Percentiles rank a stretch among this genome's conserved stretches.
These are phyloP conservation scores for Dasyornis broadbenti DNA, from an alignment of 2,113 vertebrate species.

Conservation along the genomic window DNA sequence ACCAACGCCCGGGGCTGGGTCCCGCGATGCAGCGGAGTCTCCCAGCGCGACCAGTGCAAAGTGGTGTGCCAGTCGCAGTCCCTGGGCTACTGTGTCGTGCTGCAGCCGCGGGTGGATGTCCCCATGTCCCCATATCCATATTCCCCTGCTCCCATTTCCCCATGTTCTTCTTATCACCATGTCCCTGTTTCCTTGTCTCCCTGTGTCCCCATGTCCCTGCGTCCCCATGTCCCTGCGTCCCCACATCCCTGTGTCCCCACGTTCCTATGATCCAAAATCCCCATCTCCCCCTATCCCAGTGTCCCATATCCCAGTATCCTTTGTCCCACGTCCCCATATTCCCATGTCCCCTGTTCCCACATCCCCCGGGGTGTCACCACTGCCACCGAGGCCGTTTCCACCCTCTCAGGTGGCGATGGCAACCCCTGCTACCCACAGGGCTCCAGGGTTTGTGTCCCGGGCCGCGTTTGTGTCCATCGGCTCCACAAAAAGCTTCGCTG, in stretches of 20 bases:
- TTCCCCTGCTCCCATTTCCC: too few relatives aligned
- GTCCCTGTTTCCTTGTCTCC: too few relatives aligned
- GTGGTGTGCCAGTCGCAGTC: constrained; percentile 69
- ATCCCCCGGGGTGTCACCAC: too few relatives aligned
- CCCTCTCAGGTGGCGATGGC: constrained; percentile 39
- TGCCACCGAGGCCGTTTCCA: not conserved
- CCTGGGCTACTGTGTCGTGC: constrained; percentile 69
- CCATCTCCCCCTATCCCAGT: not conserved
- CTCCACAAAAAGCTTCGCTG: too few relatives aligned
- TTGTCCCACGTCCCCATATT: not conserved
- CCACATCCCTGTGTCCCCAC: not conserved
- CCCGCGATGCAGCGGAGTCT: constrained; percentile 64
- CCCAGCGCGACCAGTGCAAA: constrained; percentile 68
- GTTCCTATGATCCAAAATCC: too few relatives aligned
- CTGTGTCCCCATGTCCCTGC: not conserved
- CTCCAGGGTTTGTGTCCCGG: constrained; percentile 67
- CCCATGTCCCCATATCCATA: too few relatives aligned
- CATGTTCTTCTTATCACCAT: not conserved
- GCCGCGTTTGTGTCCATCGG: constrained; percentile 74
- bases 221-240: not conserved
- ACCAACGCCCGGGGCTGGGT: constrained; percentile 74
- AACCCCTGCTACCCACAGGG: too few relatives aligned
- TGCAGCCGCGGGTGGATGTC: constrained; percentile 63
- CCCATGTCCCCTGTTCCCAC: too few relatives aligned
- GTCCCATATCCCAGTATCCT: not conserved